A percentile compares a stretch with the other conserved stretches of the same genome.
phyloP scores from a whole-genome alignment of 1,140 invertebrate species.

The Pogonomyrmex barbatus region DNA sequence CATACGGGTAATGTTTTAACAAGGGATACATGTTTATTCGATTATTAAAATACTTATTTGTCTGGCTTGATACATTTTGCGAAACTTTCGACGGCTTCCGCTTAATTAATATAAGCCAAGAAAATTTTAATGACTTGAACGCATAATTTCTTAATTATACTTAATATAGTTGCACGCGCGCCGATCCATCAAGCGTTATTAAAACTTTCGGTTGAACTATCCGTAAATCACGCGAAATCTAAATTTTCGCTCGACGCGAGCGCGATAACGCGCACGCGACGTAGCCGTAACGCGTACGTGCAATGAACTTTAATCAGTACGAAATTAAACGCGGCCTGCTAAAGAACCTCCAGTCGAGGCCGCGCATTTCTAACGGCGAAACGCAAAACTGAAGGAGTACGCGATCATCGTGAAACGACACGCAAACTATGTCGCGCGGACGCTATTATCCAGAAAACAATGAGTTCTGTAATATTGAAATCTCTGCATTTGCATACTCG shows the following conservation, averaged over 20 bases:
- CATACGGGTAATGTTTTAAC: neutral
- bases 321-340: slow-evolving; percentile 32
- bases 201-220: slow-evolving; percentile 21
- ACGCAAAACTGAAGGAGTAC: neutral
- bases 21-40: neutral
- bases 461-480: slow-evolving; percentile 52
- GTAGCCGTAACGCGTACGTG: slow-evolving; percentile 31
- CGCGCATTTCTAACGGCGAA: neutral
- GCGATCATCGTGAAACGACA: slow-evolving; percentile 10
- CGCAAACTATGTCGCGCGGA: slow-evolving; percentile 12
- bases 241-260: slow-evolving; percentile 37
- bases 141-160: slow-evolving; percentile 29
- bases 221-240: slow-evolving; percentile 42
- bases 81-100: neutral
- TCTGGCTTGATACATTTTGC: neutral
- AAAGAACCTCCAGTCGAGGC: slow-evolving; percentile 22
- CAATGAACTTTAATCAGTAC: slow-evolving; percentile 48
- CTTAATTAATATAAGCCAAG: neutral
- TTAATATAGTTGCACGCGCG: slow-evolving; percentile 1
- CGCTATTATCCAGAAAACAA: slow-evolving; percentile 52
- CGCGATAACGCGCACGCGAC: slow-evolving; percentile 40
- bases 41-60: slow-evolving; percentile 4
- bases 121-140: slow-evolving; percentile 8
- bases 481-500: slow-evolving; percentile 45
- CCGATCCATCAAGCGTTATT: slow-evolving; percentile 7